These are phyloP conservation scores for Macaca nemestrina DNA, from an alignment of 2,113 vertebrate genomes.

Conservation along the genomic window DNA sequence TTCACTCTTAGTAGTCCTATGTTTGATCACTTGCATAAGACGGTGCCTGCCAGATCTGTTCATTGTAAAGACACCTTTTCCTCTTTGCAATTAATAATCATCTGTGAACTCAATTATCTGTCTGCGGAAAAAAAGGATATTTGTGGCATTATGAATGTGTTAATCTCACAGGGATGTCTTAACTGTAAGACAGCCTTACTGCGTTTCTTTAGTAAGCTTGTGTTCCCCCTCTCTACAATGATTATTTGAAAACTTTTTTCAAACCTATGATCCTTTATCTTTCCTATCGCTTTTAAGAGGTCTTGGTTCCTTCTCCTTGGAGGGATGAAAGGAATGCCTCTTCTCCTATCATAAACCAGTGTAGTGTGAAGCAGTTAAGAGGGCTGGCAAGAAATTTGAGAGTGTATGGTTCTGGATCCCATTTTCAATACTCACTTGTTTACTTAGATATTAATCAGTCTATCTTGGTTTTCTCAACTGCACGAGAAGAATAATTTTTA, in stretches of 20 bases:
- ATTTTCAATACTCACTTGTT: not conserved
- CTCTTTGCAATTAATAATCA: not conserved
- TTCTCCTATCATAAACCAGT: not conserved
- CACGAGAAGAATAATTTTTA: not conserved
- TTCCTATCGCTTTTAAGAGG: not conserved
- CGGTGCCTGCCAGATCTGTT: not conserved
- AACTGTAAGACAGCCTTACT: not conserved
- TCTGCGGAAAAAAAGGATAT: not conserved
- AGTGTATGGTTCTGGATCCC: not conserved
- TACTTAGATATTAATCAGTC: not conserved
- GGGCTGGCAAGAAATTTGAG: not conserved
- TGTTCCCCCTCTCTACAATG: not conserved
- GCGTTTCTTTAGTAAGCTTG: not conserved
- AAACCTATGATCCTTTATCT: not conserved
- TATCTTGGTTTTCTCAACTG: not conserved
- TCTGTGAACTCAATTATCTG: conserved; percentile 1
- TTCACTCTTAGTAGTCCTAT: not conserved
- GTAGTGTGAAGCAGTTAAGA: not conserved
- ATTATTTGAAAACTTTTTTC: not conserved
- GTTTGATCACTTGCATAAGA: conserved; percentile 29
- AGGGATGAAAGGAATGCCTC: not conserved
- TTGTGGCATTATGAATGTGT: not conserved
- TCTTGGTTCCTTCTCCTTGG: not conserved
- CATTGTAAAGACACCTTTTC: not conserved
- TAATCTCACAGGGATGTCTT: not conserved